Base-by-base conservation (phyloP, 2,113 vertebrate species). In the Fukomys damarensis region DNA sequence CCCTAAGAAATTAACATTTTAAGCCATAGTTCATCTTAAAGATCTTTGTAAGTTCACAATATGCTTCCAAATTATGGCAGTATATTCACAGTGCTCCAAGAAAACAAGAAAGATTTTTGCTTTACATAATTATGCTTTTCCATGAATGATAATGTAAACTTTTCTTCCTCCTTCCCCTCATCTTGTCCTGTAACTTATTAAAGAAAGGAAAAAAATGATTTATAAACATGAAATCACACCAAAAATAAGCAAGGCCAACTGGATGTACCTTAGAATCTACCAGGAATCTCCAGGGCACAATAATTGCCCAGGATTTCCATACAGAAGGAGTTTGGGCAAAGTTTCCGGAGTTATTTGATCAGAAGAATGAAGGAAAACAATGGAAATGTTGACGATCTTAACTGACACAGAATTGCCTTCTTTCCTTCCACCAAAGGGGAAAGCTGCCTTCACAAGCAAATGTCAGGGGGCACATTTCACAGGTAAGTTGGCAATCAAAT, bases 301-400 rank as follows among this genome's bases (percentile, higher is more conserved):
- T 87, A 79, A 89, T 59, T 54, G 22, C 19, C 56, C 52, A 76
- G 12, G 52, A 79, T 52, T 88, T 95, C 38, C 41, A 76, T 17
- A 82, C 3, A 82, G 43, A 72, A 92, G 68, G 54, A n/a, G 28
- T 7, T 2, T 46, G 46, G 30, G 76, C 19, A 54, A 86, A 91
- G 26, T 93, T 92, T 92, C 91, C 87, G 56, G 70, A 92, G 32
- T 65, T 92, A 83, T 82, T 88, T 86, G 56, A 96, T 59, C 22
- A 88, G 86, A 89, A 94, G 30, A 96, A 81, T 79, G 58, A 95
- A 88, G 8, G 43, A 95, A 87, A 94, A 90, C 58, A 79, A 93
- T 96, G 81, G 86, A 86, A 96, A 95, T 59, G 52, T 35, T 85
- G 93, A 82, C 79, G 32, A 81, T 93, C 89, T 95, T 81, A 76